Conservation (phyloP, 2,113 vertebrate genomes). For the Helogale parvula region DNA sequence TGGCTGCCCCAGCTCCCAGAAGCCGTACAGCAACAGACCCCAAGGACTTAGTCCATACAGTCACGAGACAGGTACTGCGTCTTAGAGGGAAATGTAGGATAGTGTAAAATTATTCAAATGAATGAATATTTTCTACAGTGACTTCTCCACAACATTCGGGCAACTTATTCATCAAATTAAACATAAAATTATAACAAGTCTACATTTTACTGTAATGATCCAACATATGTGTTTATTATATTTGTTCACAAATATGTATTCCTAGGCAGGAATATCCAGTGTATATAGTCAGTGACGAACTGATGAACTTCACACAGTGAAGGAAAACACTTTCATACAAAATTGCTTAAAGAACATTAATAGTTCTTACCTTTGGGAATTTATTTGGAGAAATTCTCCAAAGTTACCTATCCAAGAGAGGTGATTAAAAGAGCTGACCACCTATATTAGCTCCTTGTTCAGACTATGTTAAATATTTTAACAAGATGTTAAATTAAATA, state of each 20-base stretch:
- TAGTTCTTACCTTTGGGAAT: not conserved
- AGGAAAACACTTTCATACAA: not conserved
- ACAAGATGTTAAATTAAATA: not conserved
- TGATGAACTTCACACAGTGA: not conserved
- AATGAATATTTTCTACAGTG: not conserved
- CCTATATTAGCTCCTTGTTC: not conserved
- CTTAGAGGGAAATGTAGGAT: not conserved
- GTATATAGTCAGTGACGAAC: not conserved
- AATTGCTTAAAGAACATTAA: not conserved
- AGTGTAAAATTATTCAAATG: not conserved
- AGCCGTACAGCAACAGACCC: not conserved
- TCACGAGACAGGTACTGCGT: not conserved
- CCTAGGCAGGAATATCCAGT: not conserved
- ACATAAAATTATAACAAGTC: not conserved
- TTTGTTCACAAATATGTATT: not conserved
- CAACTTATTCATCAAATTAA: not conserved
- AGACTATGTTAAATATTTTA: not conserved
- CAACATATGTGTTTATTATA: not conserved
- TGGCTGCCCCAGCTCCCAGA: not conserved
- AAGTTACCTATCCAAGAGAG: not conserved
- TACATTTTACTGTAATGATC: not conserved
- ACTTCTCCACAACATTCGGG: not conserved
- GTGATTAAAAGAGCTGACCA: not conserved
- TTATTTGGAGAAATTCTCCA: not conserved
- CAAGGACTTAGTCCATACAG: not conserved